phyloP scores from a whole-genome alignment of 1,140 invertebrate species.

The Rhagoletis pomonella region DNA sequence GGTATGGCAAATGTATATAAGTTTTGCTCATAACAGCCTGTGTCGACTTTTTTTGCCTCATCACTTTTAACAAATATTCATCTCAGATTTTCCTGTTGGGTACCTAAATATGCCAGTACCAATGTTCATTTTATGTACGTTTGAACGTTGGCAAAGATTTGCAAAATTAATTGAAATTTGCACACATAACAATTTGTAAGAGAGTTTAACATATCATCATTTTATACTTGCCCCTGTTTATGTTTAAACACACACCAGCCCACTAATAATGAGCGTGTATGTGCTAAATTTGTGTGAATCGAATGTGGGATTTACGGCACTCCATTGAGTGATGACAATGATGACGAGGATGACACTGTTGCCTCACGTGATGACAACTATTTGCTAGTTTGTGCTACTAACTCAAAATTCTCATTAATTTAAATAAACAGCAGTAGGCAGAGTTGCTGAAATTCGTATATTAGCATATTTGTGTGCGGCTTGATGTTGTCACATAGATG shows the following conservation, averaged over 20 bases:
- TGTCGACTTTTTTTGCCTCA: no score
- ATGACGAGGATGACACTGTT: neutral
- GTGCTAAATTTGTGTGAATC: neutral
- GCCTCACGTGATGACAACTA: neutral
- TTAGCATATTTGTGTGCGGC: no score
- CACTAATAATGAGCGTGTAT: neutral
- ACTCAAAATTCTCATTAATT: conserved; percentile 30
- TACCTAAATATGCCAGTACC: no score
- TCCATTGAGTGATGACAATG: neutral
- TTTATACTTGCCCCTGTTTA: no score
- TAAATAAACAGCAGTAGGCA: neutral
- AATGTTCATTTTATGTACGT: no score
- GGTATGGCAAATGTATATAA: no score
- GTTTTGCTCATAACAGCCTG: no score
- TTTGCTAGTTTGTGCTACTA: neutral
- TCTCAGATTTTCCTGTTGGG: no score
- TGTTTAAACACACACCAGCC: no score
- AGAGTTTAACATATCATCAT: neutral
- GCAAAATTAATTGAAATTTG: conserved; percentile 2
- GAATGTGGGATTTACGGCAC: neutral
- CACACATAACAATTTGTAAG: neutral
- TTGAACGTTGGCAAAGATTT: neutral
- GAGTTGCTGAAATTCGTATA: neutral
- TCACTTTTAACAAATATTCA: no score
- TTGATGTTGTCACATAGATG: no score